These are phyloP conservation scores for Hippocampus barbouri DNA, from an alignment of 2,113 vertebrate genomes.

Conservation along the genomic window DNA sequence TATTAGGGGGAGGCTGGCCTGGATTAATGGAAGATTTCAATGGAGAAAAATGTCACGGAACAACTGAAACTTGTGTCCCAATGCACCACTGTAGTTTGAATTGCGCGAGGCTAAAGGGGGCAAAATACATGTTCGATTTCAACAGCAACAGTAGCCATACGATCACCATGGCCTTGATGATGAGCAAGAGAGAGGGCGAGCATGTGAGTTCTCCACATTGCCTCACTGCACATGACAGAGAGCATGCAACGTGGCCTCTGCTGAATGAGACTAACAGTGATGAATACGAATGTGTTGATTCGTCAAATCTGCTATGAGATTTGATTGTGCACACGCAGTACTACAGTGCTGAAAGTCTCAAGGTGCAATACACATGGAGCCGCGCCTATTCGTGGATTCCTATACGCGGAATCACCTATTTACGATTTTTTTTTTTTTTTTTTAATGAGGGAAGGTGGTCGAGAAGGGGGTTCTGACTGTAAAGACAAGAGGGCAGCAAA, in stretches of 20 bases:
- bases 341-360: slow-evolving; percentile 63
- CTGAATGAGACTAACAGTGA: slow-evolving; percentile 29
- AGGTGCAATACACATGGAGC: slow-evolving; percentile 45
- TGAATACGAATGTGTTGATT: slow-evolving; percentile 38
- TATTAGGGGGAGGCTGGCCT: too few relatives aligned
- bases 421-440: too few relatives aligned
- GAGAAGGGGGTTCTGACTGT: neutral
- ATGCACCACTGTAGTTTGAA: neutral
- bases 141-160: slow-evolving; percentile 2
- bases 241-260: slow-evolving; percentile 10
- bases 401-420: too few relatives aligned
- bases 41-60: neutral
- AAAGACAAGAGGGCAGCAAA: too few relatives aligned
- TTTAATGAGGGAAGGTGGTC: neutral
- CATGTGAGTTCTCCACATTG: slow-evolving; percentile 18
- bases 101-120: neutral
- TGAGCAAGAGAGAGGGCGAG: neutral
- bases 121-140: slow-evolving; percentile 1
- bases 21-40: neutral
- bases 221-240: slow-evolving; percentile 36
- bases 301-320: slow-evolving; percentile 33
- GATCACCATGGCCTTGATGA: slow-evolving; percentile 17
- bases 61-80: neutral
- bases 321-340: slow-evolving; percentile 58
- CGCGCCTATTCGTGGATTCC: neutral